Conservation (phyloP, 2,888 invertebrate genomes). For the Meta bourneti region DNA sequence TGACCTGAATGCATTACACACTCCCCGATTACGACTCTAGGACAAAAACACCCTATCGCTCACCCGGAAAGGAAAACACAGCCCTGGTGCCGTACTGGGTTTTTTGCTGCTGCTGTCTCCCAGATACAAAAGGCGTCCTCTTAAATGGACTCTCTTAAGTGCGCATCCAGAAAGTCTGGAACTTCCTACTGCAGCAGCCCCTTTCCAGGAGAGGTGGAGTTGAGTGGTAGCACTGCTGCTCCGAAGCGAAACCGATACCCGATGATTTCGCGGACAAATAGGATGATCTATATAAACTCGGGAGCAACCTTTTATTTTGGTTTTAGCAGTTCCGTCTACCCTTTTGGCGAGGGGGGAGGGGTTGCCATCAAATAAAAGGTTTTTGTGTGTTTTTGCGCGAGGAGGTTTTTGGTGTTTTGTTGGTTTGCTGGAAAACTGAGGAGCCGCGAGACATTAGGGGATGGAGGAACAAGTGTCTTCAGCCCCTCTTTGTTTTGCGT, state of each 20-base stretch:
- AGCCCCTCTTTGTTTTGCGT: neutral
- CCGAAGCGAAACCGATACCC: constrained; percentile 52
- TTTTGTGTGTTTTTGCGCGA: neutral
- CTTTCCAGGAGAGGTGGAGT: constrained; percentile 4
- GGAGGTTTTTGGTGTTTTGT: constrained; percentile 7
- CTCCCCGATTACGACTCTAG: constrained; percentile 14
- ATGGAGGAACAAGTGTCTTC: constrained; percentile 45
- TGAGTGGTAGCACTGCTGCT: constrained; percentile 17
- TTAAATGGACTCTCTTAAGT: constrained; percentile 61
- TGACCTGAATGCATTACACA: constrained; percentile 56
- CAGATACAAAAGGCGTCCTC: constrained; percentile 21
- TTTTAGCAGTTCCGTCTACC: neutral
- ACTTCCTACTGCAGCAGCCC: neutral
- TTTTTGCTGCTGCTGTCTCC: constrained; percentile 2
- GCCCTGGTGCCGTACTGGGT: neutral
- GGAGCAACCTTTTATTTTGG: constrained; percentile 24
- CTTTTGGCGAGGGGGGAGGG: neutral
- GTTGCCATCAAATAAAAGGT: constrained; percentile 48
- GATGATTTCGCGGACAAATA: constrained; percentile 63
- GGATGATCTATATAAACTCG: constrained; percentile 67
- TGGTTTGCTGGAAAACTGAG: neutral
- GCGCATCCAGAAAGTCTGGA: constrained; percentile 35
- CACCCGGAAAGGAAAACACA: constrained; percentile 10
- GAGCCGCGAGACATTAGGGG: constrained; percentile 33
- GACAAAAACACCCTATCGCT: constrained; percentile 18